Base-by-base conservation (phyloP, 2,113 vertebrate genomes). In the Ceuthmochares aereus region DNA sequence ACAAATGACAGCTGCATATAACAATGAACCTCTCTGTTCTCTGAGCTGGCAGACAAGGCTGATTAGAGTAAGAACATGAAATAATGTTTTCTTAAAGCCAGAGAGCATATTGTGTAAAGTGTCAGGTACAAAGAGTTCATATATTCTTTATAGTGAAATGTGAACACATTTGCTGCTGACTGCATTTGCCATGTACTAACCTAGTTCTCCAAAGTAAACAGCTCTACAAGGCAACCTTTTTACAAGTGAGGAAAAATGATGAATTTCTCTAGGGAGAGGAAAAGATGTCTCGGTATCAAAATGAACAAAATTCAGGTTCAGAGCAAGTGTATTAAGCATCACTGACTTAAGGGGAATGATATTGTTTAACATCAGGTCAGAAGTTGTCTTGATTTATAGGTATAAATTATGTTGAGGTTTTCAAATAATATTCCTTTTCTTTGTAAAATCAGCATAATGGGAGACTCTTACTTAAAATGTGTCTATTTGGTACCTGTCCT, bases 11-110 rank as follows among this genome's bases (percentile, higher is more conserved):
- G 97, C 97, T 97, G 96, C 97, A 98, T 97, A 97, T 98, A 98
- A 99, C 98, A 99, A 99, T 98, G 98, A 98, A 98, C 96, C 97
- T 97, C 97, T 97, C 97, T 97, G 98, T 98, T 98, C 97, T 96
- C 68, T 43, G 75, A 93, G 96, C 89, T 94, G 97, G 96, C 96
- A 97, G 98, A 96, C 96, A 98, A 98, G 98, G 95, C 98, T 98
- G 98, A 98, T 98, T 98, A 98, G 98, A 98, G 97, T 90, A 97
- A 98, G 97, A 98, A 98, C 97, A 97, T 92, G 97, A 98, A 98
- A 97, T 97, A 98, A 97, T 98, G 97, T 98, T 98, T 98, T 98
- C 97, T 98, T 97, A 96, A 98, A 98, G 96, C 97, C 94, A 62
- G 90, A 90, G 96, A 98, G 81, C 96, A 95, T 96, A 97, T 97